Percentiles rank a stretch among this genome's conserved stretches.
These are phyloP conservation scores for Drosophila setifemur DNA, from an alignment of 1,140 invertebrate species.

Conservation along the genomic window DNA sequence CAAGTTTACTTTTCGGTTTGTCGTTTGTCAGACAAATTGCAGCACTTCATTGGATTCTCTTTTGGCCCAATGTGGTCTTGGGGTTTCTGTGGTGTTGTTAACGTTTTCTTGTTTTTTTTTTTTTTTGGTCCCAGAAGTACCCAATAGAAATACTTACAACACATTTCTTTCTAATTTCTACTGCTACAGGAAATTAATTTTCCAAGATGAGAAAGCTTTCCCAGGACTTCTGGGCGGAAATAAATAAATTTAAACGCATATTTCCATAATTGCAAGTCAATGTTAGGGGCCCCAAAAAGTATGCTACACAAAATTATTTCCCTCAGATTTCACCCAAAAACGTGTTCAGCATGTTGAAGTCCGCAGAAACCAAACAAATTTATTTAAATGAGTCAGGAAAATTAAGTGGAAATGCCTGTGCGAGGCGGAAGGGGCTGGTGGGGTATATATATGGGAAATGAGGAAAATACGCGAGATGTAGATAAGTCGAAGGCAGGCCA, in stretches of 20 bases:
- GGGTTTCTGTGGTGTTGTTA: slow-evolving; percentile 27
- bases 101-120: slow-evolving; percentile 11
- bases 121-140: no score
- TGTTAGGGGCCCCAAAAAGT: slow-evolving; percentile 17
- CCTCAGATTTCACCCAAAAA: slow-evolving; percentile 7
- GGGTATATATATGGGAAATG: slow-evolving; percentile 5
- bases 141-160: no score
- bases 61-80: slow-evolving; percentile 18
- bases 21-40: not conserved
- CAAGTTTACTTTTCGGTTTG: slow-evolving; percentile 10
- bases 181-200: not conserved
- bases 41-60: slow-evolving; percentile 30
- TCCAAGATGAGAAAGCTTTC: no score
- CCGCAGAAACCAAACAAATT: slow-evolving; percentile 44
- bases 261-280: slow-evolving; percentile 33
- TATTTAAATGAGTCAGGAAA: slow-evolving; percentile 73
- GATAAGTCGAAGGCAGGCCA: slow-evolving; percentile 47
- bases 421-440: not conserved
- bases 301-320: slow-evolving; percentile 22
- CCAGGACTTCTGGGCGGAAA: slow-evolving; percentile 5
- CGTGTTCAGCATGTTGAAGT: slow-evolving; percentile 11
- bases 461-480: slow-evolving; percentile 58
- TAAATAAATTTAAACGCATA: slow-evolving; percentile 27
- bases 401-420: slow-evolving; percentile 54
- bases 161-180: no score